Evolutionary conservation across 2,888 invertebrate genomes (phyloP).

Genomic region (Drosophila helvetica): DNA sequence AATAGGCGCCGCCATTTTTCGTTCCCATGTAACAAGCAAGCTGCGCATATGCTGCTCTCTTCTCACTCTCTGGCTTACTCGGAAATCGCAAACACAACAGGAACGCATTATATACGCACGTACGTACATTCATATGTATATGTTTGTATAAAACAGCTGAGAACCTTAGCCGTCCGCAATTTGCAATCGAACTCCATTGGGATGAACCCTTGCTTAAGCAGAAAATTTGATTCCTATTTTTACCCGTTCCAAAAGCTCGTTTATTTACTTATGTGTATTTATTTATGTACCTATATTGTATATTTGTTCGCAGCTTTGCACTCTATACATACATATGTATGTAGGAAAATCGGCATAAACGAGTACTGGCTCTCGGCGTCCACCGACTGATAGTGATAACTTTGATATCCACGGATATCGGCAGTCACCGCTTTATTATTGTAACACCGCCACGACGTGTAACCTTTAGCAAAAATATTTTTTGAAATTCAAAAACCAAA

Average conservation of each 20-base stretch:
- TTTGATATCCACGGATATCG: not conserved
- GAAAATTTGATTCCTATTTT: constrained; percentile 39
- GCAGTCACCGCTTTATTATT: constrained; percentile 27
- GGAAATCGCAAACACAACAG: constrained; percentile 1
- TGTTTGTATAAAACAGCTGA: constrained; percentile 64
- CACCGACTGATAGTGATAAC: not conserved
- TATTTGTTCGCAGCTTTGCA: too few relatives aligned
- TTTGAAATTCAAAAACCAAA: constrained; percentile 20
- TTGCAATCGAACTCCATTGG: constrained; percentile 40
- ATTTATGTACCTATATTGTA: not conserved
- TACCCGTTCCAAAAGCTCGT: constrained; percentile 2
- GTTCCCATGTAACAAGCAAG: constrained; percentile 72
- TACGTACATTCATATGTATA: constrained; percentile 36
- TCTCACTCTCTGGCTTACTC: constrained; percentile 40
- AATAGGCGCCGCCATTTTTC: constrained; percentile 74
- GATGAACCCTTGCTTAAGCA: constrained; percentile 43
- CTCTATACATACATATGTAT: not conserved
- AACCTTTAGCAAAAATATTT: constrained; percentile 23
- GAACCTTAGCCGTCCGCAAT: constrained; percentile 32
- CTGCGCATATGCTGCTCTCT: constrained; percentile 36
- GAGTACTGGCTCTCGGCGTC: constrained; percentile 11
- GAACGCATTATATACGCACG: not conserved
- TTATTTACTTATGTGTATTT: too few relatives aligned
- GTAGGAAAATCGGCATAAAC: not conserved
- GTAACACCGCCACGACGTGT: constrained; percentile 36